phyloP scores from a whole-genome alignment of 2,113 vertebrate genomes.

The Bujurquina vittata region DNA sequence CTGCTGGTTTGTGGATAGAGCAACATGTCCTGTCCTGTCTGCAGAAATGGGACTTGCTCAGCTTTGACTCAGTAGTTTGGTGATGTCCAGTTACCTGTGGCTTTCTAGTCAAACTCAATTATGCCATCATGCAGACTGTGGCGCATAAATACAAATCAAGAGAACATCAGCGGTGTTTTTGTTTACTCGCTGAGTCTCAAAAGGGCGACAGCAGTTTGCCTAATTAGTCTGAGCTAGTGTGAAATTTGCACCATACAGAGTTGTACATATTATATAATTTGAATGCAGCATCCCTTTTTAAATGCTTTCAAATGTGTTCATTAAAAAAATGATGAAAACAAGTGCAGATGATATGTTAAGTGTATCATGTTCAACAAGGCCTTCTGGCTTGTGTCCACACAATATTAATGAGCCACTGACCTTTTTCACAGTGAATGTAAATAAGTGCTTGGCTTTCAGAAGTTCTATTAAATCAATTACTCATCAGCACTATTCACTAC shows the following conservation, averaged over 20 bases:
- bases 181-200: constrained; percentile 26
- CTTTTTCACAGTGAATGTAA: constrained; percentile 54
- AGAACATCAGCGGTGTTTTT: constrained; percentile 22
- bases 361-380: constrained; percentile 42
- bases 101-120: constrained; percentile 23
- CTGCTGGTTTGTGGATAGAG: constrained; percentile 48
- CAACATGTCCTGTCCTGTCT: constrained; percentile 43
- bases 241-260: neutral
- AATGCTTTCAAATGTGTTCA: constrained; percentile 5
- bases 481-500: constrained; percentile 56
- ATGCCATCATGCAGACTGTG: constrained; percentile 21
- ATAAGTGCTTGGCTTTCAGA: constrained; percentile 67
- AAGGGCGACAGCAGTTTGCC: constrained; percentile 21
- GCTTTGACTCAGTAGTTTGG: constrained; percentile 51
- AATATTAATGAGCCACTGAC: constrained; percentile 68
- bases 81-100: constrained; percentile 36
- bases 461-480: constrained; percentile 67
- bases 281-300: neutral
- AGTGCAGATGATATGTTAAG: constrained; percentile 29
- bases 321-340: constrained; percentile 45
- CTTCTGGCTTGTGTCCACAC: constrained; percentile 57
- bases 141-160: constrained; percentile 31
- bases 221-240: constrained; percentile 1
- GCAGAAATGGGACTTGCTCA: constrained; percentile 36
- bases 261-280: constrained; percentile 11